These are phyloP conservation scores for Neuroscelio doddi DNA, from an alignment of 2,888 invertebrate species.

Conservation along the genomic window DNA sequence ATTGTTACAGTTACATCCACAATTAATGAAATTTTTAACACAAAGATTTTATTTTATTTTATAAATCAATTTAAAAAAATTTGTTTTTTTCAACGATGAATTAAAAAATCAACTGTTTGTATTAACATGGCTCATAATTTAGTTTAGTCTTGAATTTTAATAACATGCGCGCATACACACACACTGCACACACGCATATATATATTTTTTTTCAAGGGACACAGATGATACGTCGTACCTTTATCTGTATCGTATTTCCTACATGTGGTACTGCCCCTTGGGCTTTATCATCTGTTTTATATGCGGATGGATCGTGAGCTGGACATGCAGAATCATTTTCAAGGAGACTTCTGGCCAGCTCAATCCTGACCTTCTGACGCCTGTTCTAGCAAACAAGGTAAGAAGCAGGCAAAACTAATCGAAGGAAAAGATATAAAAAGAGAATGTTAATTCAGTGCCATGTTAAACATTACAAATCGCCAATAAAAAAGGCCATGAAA, in stretches of 20 bases:
- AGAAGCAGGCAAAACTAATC: conserved; percentile 33
- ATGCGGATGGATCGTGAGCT: conserved; percentile 53
- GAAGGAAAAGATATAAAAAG: conserved; percentile 13
- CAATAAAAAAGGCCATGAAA: too few species aligned
- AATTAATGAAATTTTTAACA: too few species aligned
- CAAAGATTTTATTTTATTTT: too few species aligned
- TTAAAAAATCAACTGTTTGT: too few species aligned
- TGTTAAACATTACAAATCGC: conserved; percentile 7
- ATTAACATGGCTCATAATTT: too few species aligned
- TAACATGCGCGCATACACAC: too few species aligned
- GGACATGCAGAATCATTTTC: conserved; percentile 34
- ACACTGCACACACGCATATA: too few species aligned
- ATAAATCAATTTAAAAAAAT: too few species aligned
- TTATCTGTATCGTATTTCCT: conserved; percentile 64
- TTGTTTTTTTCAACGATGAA: too few species aligned
- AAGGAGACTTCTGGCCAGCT: conserved; percentile 39
- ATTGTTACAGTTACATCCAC: too few species aligned
- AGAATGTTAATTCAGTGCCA: conserved; percentile 20
- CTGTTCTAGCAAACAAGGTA: conserved; percentile 51
- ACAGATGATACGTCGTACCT: conserved; percentile 44
- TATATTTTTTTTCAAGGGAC: conserved; percentile 30
- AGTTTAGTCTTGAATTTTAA: too few species aligned
- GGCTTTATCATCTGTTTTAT: conserved; percentile 55
- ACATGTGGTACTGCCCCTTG: conserved; percentile 66
- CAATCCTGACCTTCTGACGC: conserved; percentile 56